Evolutionary conservation across 2,888 invertebrate species (phyloP), one percentile per base, ranked within the genome.

Genomic region (Punctoribates punctum): DNA sequence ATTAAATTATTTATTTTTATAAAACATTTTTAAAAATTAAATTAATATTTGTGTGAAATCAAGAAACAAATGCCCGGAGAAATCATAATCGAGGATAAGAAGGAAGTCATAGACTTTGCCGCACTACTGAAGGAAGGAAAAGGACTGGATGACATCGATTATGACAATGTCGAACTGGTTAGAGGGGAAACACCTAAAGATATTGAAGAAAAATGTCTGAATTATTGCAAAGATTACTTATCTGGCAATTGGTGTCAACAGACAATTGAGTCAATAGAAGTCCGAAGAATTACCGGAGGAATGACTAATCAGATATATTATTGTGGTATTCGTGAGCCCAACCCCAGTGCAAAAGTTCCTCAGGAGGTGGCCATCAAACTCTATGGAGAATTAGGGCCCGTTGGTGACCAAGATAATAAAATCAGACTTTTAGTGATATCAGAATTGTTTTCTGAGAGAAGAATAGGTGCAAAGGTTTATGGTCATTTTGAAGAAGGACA

Each of bases 81-180:
- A 34, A 34, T 34, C 34, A 34, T 5, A 34, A 34, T 8, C 3
- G 4, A 34, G 8, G 34, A 5, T 34, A 34, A 34, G 34, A 34
- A 34, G 8, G 34, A 34, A 34, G 8, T 34, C 34, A 8, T 34
- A 5, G 34, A 34, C 34, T 5, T 34, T 8, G 34, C 3, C 8
- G 34, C 34, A 3, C 3, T 3, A 34, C 3, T 8, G 3, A 3
- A 8, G 34, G 34, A 34, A 5, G 34, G 34, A 8, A 34, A 34
- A 34, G 34, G 34, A 5, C 34, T 34, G 34, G 3, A 3, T 8
- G 34, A 34, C 8, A 5, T 34, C 4, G 48, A 48, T 11, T 48
- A 6, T 15, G 48, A 48, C n/a, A 48, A 48, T 3, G 15, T 48
- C 4, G 48, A 48, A 13, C 83, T 57, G 23, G 15, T 25, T 60